phyloP scores from a whole-genome alignment of 2,888 invertebrate species.

The Charanyca ferruginea region DNA sequence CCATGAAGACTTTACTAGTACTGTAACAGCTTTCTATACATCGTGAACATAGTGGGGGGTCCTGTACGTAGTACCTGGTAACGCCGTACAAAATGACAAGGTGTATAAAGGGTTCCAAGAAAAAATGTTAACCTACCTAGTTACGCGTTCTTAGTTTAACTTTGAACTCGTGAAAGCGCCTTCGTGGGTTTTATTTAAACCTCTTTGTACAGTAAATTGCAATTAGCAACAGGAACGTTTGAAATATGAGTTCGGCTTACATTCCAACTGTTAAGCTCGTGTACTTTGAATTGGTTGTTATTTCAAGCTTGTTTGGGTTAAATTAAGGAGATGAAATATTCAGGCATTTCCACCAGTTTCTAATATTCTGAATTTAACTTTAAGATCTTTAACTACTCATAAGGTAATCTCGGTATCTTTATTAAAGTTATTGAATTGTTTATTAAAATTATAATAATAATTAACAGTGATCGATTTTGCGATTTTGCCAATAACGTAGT shows the following conservation, averaged over 20 bases:
- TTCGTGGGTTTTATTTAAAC: slow-evolving; percentile 50
- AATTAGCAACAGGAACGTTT: slow-evolving; percentile 52
- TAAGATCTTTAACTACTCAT: no score
- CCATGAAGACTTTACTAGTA: background rate
- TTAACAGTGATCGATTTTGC: no score
- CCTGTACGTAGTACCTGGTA: background rate
- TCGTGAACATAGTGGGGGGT: slow-evolving; percentile 25
- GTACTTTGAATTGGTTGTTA: slow-evolving; percentile 10
- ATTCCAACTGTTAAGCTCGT: slow-evolving; percentile 6
- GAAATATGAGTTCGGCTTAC: slow-evolving; percentile 50
- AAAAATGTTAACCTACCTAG: slow-evolving; percentile 54
- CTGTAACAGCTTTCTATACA: background rate
- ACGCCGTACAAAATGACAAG: slow-evolving; percentile 1
- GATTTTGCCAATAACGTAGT: no score
- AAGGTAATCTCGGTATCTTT: no score
- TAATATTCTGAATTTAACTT: background rate
- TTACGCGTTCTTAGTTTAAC: slow-evolving; percentile 36
- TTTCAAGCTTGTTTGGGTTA: background rate
- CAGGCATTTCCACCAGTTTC: background rate
- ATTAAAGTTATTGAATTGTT: no score
- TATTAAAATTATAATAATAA: no score
- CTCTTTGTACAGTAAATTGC: slow-evolving; percentile 53
- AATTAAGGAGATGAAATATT: background rate
- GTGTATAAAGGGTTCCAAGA: slow-evolving; percentile 39
- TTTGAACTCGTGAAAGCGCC: slow-evolving; percentile 21